These are phyloP conservation scores for Coendou prehensilis DNA, from an alignment of 2,797 vertebrate genomes.

Conservation along the genomic window DNA sequence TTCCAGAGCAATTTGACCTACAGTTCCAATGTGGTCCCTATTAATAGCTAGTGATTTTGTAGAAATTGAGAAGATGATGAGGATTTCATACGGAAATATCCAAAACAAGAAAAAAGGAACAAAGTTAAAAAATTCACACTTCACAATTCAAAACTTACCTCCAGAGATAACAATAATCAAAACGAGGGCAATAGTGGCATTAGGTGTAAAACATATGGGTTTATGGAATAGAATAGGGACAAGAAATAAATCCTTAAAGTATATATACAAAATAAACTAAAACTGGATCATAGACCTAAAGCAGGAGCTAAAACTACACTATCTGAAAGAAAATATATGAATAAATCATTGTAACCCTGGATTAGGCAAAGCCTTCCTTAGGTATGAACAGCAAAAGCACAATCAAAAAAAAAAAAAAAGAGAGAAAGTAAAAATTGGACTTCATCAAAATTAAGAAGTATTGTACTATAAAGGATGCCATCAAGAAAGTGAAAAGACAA, in stretches of 20 bases:
- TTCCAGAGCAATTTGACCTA: conserved; percentile 10
- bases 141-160: neutral
- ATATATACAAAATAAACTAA: neutral
- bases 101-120: conserved; percentile 6
- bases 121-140: neutral
- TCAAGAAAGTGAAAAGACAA: conserved; percentile 10
- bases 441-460: conserved; percentile 19
- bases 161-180: neutral
- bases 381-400: neutral
- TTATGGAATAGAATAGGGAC: neutral
- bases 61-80: conserved; percentile 1
- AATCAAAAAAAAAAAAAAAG: neutral
- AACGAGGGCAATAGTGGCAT: neutral
- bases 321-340: neutral
- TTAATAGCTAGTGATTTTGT: neutral
- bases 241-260: conserved; percentile 6
- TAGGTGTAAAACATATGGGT: neutral
- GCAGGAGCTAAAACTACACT: neutral
- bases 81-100: conserved; percentile 17
- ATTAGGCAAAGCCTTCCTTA: neutral
- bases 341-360: neutral
- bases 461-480: neutral
- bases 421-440: neutral
- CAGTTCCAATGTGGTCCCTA: neutral
- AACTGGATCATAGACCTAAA: neutral